Percentiles rank a stretch among this genome's conserved stretches.
phyloP scores from a whole-genome alignment of 2,797 vertebrate species.

The Fratercula arctica region DNA sequence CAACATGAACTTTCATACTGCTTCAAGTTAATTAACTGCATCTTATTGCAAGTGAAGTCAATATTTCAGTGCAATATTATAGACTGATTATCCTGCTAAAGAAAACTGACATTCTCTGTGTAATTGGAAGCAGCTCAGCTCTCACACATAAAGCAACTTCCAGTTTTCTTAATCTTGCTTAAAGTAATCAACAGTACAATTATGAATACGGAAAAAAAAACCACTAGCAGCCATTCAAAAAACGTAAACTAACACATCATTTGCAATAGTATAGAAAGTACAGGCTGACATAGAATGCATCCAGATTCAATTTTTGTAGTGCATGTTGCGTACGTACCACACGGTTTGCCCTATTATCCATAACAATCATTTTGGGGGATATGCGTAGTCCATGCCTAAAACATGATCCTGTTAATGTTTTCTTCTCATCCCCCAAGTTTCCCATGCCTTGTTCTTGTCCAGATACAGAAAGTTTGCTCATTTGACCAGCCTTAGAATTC shows the following conservation, averaged over 20 bases:
- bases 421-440: neutral
- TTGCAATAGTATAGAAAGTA: neutral
- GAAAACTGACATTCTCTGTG: neutral
- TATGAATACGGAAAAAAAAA: neutral
- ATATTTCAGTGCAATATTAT: neutral
- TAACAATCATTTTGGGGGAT: neutral
- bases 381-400: neutral
- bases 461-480: neutral
- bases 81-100: slow-evolving; percentile 6
- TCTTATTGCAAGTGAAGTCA: slow-evolving; percentile 1
- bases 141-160: neutral
- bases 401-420: neutral
- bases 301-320: neutral
- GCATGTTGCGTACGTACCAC: neutral
- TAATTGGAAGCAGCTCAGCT: neutral
- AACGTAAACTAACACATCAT: neutral
- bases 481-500: neutral
- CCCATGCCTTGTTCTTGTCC: neutral
- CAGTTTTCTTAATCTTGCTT: neutral
- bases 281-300: neutral
- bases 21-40: slow-evolving; percentile 40
- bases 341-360: rapidly evolving
- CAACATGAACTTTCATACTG: neutral
- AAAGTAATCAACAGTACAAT: neutral
- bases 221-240: neutral